Conservation (phyloP, 2,797 vertebrate genomes). For the Myotis daubentonii region DNA sequence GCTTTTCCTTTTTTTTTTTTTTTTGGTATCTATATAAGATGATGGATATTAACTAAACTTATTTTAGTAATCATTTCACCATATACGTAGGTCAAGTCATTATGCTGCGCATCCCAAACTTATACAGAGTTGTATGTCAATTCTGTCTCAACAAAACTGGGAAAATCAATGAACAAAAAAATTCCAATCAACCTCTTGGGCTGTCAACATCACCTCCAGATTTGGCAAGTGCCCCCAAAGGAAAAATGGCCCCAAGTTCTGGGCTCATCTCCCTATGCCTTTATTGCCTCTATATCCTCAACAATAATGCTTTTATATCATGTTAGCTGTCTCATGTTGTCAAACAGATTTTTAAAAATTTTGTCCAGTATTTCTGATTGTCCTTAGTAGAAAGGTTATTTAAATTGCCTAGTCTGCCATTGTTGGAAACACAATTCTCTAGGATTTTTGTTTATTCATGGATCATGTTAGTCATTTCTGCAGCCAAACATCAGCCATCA, state of each 20-base stretch:
- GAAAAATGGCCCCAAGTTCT: background rate
- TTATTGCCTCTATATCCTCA: background rate
- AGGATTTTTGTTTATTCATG: background rate
- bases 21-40: background rate
- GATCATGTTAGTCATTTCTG: background rate
- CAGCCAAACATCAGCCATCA: background rate
- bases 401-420: background rate
- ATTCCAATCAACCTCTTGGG: background rate
- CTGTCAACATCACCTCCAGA: background rate
- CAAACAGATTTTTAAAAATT: background rate
- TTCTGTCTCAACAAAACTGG: background rate
- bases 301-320: conserved; percentile 18
- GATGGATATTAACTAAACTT: background rate
- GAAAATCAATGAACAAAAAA: background rate
- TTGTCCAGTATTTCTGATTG: background rate
- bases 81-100: background rate
- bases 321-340: background rate
- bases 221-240: background rate
- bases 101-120: background rate
- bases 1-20: background rate
- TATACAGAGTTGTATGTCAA: background rate
- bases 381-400: conserved; percentile 19
- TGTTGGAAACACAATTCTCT: background rate
- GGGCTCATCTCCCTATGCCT: background rate
- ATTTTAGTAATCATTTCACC: background rate